These are phyloP conservation scores for Bubo bubo DNA, from an alignment of 2,113 vertebrate species.

Conservation along the genomic window DNA sequence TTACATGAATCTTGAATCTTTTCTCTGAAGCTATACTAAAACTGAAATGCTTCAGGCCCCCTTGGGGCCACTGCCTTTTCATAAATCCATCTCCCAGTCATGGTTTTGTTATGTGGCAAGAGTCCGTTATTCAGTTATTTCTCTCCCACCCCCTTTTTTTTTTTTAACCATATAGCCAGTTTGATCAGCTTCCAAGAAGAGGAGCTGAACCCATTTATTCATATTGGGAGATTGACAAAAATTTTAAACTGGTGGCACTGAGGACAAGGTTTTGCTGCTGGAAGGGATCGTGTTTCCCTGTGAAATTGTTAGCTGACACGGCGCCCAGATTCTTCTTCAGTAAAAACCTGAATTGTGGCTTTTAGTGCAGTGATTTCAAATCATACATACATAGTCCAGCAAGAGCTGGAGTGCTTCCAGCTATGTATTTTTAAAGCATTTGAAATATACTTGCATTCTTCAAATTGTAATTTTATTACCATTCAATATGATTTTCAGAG, in stretches of 20 bases:
- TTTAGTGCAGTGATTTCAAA: background rate
- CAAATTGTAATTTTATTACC: background rate
- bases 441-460: background rate
- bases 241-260: background rate
- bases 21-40: background rate
- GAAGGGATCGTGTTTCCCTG: background rate
- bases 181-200: background rate
- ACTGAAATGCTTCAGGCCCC: background rate
- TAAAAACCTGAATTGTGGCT: background rate
- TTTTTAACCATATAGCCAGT: background rate
- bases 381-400: background rate
- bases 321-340: background rate
- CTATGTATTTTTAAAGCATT: background rate
- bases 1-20: background rate
- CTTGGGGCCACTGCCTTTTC: background rate
- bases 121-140: too few species aligned
- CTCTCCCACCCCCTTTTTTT: background rate
- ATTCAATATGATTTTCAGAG: background rate
- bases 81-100: background rate
- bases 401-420: background rate
- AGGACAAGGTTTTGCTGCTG: background rate
- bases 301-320: background rate
- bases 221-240: fast-evolving
- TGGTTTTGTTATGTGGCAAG: background rate
- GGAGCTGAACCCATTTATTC: background rate